Evolutionary conservation across 2,888 invertebrate species (phyloP), one percentile per base, ranked within the genome.

Genomic region (Lottia gigantea): DNA sequence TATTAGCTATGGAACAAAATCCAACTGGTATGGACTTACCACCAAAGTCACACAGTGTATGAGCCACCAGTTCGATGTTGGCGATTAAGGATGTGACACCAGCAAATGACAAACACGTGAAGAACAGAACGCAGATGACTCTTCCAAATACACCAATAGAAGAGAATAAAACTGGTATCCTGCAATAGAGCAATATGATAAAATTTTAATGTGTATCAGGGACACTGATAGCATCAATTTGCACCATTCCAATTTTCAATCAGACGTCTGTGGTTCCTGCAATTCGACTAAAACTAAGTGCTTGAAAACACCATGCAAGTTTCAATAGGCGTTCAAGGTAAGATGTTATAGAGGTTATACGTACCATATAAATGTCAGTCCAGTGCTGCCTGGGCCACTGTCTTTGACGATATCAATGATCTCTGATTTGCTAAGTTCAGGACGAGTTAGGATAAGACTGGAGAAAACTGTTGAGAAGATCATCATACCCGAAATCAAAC

Each of bases 361-460:
- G 66, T 72, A 85, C 86, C 86, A 86, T 61, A 86, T 85, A 70
- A 86, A 86, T 2, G 86, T 83, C 14, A 86, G 76, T 1, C 86
- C 86, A 0, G 86, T 86, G 55, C 84, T 82, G 12, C 81, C 86
- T 0, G 86, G 86, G 1, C 86, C 86, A 40, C 83, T 82, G 70
- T 79, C 80, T 66, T 83, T 79, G 64, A 86, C 73, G 7, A 86
- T 79, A 14, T 74, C 72, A 8, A 86, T 71, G 31, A 85, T 82
- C 14, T 82, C 76, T 0, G 69, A 67, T 66, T 78, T 73, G 0
- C 78, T 77, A 12, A 78, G 71, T 15, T 64, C 64, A 0, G 77
- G 74, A 31, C 73, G 65, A 12, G 76, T 73, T 8, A 70, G 11
- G 40, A 81, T 79, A 40, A 85, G 71, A 0, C 82, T 77, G 0